A percentile compares a stretch with the other conserved stretches of the same genome.
These are phyloP conservation scores for Aplodontia rufa DNA, from an alignment of 2,113 vertebrate species.

Conservation along the genomic window DNA sequence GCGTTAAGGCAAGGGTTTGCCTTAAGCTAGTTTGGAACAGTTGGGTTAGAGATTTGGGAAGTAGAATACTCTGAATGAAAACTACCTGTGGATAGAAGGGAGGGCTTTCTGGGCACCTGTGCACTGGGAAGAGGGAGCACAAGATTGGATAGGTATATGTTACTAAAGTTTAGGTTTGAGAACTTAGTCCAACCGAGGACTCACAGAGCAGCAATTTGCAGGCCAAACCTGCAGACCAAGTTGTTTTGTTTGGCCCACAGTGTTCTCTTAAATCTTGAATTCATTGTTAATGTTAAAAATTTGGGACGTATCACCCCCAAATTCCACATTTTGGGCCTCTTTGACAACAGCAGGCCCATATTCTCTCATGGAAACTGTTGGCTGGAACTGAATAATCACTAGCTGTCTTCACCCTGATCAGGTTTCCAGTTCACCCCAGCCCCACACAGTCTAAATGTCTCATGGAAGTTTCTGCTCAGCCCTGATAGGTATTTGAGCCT, in stretches of 20 bases:
- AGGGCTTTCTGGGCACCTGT: background rate
- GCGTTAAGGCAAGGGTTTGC: background rate
- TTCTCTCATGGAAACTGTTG: background rate
- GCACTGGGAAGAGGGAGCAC: background rate
- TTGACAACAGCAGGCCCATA: background rate
- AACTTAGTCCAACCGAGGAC: background rate
- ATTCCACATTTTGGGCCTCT: background rate
- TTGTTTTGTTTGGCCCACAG: background rate
- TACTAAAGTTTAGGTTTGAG: background rate
- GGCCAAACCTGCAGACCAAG: background rate
- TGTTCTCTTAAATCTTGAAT: background rate
- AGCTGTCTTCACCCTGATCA: background rate
- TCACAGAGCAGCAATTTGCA: background rate
- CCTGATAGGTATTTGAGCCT: background rate
- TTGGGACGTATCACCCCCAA: background rate
- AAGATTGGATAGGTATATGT: fast-evolving
- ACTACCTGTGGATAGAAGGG: background rate
- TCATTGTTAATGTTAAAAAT: background rate
- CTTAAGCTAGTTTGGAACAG: background rate
- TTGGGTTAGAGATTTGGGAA: background rate
- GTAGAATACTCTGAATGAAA: background rate
- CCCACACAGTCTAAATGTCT: background rate
- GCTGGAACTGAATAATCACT: background rate
- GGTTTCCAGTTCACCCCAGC: background rate
- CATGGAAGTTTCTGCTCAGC: background rate